Evolutionary conservation across 1,140 invertebrate genomes (phyloP).

Genomic region (Megalonaias nervosa): DNA sequence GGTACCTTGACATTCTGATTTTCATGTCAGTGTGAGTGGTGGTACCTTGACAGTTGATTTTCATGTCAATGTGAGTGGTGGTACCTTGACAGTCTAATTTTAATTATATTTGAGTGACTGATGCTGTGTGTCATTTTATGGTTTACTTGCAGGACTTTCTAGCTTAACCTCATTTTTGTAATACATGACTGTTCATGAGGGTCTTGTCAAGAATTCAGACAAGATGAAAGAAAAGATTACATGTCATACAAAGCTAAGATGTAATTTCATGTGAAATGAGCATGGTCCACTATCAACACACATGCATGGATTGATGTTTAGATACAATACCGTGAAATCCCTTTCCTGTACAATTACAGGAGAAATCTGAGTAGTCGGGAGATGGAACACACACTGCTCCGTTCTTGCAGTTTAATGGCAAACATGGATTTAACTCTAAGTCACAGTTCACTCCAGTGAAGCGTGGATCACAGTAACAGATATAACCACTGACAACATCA

Average conservation of each 20-base stretch:
- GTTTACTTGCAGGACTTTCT: no score
- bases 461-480: conserved; percentile 46
- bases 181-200: no score
- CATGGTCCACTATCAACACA: conserved; percentile 42
- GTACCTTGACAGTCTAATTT: no score
- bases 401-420: conserved; percentile 51
- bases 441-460: conserved; percentile 60
- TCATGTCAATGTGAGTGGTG: no score
- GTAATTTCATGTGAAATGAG: no score
- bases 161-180: no score
- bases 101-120: no score
- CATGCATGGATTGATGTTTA: conserved; percentile 26
- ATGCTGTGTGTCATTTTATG: no score
- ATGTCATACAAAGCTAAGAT: background rate
- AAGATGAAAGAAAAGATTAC: conserved; percentile 11
- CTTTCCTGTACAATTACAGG: conserved; percentile 39
- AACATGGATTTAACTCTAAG: conserved; percentile 58
- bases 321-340: conserved; percentile 21
- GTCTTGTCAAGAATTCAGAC: conserved; percentile 1
- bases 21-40: no score
- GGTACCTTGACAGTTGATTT: no score
- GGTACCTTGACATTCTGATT: no score
- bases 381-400: conserved; percentile 48
- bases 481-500: conserved; percentile 67
- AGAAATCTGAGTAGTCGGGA: conserved; percentile 37